Conservation (phyloP, 2,797 vertebrate species). For the Mus caroli region DNA sequence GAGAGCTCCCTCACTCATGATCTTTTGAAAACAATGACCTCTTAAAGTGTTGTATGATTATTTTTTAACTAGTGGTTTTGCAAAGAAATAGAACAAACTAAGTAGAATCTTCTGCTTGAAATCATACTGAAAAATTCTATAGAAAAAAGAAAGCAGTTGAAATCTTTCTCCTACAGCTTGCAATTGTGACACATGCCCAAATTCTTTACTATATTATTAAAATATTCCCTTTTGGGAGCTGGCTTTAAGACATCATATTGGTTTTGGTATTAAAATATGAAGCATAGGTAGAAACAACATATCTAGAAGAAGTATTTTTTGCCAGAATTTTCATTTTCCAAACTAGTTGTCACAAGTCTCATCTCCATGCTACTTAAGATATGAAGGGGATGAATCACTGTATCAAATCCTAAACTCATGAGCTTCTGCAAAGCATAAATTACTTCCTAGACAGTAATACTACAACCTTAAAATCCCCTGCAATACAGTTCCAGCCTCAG, state of each 20-base stretch:
- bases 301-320: constrained; percentile 44
- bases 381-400: background rate
- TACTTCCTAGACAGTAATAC: background rate
- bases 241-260: background rate
- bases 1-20: background rate
- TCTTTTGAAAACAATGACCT: background rate
- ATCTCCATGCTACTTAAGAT: constrained; percentile 1
- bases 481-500: constrained; percentile 15
- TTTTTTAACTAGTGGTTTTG: background rate
- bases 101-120: constrained; percentile 6
- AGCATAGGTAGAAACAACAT: background rate
- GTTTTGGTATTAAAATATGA: constrained; percentile 53
- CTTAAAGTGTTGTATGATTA: background rate
- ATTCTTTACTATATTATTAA: constrained; percentile 43
- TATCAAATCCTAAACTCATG: background rate
- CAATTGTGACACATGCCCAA: background rate
- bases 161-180: background rate
- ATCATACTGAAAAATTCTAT: background rate
- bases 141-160: background rate
- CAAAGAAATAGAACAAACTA: background rate
- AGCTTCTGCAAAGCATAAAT: constrained; percentile 6
- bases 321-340: background rate
- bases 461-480: constrained; percentile 4
- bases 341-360: background rate
- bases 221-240: background rate